Evolutionary conservation across 2,113 vertebrate species (phyloP), one percentile per base, ranked within the genome.

Genomic region (Carettochelys insculpta): DNA sequence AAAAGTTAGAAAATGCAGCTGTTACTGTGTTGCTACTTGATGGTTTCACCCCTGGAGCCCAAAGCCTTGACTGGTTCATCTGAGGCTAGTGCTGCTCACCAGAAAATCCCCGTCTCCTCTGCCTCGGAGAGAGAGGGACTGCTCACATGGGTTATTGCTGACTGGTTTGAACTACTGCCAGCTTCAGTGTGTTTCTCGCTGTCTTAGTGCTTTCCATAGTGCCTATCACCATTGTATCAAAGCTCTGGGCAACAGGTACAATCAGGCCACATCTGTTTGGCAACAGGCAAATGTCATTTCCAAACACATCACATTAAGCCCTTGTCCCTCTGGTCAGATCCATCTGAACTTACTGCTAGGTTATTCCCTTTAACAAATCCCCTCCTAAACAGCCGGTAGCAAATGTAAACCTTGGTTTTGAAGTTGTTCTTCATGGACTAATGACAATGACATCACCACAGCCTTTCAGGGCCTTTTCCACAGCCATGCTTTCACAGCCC

Each of bases 371-470:
- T 86, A 95, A 90, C 92, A 56, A 94, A 90, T 95, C 81, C 61
- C 91, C 92, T 88, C 47, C 86, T 90, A 90, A 92, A 91, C 25
- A 90, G 90, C 95, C 93, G 91, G 68, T 84, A 92, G 93, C 95
- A 96, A 95, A 95, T 80, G 77, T 11, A 95, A 95, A 94, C 92
- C 83, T 94, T 95, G 88, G 2, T 87, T 95, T 86, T 89, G 93
- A 93, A 92, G 90, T 94, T 96, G 92, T 61, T 93, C 93, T 96
- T 96, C 94, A 95, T 4, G 68, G 92, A 56, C 88, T 58, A 19
- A 91, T 91, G 94, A 89, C 89, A 93, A 90, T 0, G 10, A 88
- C 85, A 87, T 71, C 0, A 0, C 45, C 76, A 2, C n/a, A 1
- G 71, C 48, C 4, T 16, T 85, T 41, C 2, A 0, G 34, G 25